Base-by-base conservation (phyloP, 2,113 vertebrate species). In the Acrocephalus kingi region DNA sequence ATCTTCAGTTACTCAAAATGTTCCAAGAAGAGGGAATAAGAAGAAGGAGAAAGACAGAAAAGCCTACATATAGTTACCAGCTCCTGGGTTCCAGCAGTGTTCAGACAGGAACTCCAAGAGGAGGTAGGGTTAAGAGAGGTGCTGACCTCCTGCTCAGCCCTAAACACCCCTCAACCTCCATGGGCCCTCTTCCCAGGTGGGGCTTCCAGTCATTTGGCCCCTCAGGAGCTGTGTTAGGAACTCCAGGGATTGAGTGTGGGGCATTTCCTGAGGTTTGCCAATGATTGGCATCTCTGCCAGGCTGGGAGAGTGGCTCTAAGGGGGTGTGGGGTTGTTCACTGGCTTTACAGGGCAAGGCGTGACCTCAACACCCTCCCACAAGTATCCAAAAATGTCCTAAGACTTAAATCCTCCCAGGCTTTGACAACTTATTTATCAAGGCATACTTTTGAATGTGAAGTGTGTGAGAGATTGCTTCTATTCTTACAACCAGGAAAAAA, bases 41-140 rank as follows among this genome's bases (percentile, higher is more conserved):
- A 43, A 41, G 25, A 80, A 48, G 20, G 66, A 37, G 33, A 73
- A 52, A 73, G 62, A 35, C 21, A 67, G 13, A 59, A 59, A 59
- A 86, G 14, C 25, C 59, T 24, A 67, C 11, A 43, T 14, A 31
- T 3, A 43, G 10, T 31, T 27, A 37, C 21, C 54, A 51, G 10
- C 20, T 76, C 25, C 25, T 27, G 17, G 13, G 21, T 21, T 76
- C 37, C 14, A 59, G 52, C 11, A 9, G 24, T 3, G 2, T 2
- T 13, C 52, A 75, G 4, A 13, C 13, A 76, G 2, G 1, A 35
- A 17, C 11, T 8, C 7, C 31, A 51, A 22, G 6, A 22, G 2
- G 7, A 51, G 8, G 2, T 15, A 27, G 11, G 25, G 5, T 22
- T 21, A 3, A 16, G 2, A 17, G 4, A 3, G 1, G 0, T 1